These are phyloP conservation scores for Eupristina koningsbergeri DNA, from an alignment of 1,140 invertebrate species.

Conservation along the genomic window DNA sequence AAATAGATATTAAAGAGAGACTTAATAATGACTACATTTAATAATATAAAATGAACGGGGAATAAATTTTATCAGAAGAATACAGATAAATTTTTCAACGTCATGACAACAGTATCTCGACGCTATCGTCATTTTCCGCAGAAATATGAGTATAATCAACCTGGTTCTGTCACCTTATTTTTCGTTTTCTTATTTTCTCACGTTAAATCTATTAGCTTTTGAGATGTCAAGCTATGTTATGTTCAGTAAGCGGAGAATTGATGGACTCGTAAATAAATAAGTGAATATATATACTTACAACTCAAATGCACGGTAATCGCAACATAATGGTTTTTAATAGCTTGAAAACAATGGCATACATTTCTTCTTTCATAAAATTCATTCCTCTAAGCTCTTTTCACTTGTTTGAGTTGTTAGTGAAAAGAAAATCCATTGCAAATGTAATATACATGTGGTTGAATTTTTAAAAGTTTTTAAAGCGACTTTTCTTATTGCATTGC, in stretches of 20 bases:
- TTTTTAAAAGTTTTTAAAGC: neutral
- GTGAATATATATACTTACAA: neutral
- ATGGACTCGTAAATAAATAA: slow-evolving; percentile 37
- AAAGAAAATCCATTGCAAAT: neutral
- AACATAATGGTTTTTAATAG: neutral
- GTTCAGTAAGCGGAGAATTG: slow-evolving; percentile 58
- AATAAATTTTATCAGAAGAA: no score
- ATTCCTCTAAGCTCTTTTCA: neutral
- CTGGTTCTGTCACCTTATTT: slow-evolving; percentile 19
- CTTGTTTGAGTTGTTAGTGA: neutral
- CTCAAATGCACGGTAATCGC: neutral
- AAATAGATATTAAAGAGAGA: no score
- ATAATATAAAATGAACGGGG: no score
- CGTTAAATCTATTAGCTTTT: slow-evolving; percentile 67
- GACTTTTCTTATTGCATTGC: neutral
- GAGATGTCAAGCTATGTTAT: slow-evolving; percentile 67
- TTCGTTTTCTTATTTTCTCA: neutral
- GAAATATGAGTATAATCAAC: no score
- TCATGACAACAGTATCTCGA: no score
- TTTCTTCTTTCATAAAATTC: neutral
- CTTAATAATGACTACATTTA: no score
- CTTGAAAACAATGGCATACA: slow-evolving; percentile 56
- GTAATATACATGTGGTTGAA: no score
- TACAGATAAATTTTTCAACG: no score
- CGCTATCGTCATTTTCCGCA: no score